Base-by-base conservation (phyloP, 2,797 vertebrate species). In the Taenioides sp. region DNA sequence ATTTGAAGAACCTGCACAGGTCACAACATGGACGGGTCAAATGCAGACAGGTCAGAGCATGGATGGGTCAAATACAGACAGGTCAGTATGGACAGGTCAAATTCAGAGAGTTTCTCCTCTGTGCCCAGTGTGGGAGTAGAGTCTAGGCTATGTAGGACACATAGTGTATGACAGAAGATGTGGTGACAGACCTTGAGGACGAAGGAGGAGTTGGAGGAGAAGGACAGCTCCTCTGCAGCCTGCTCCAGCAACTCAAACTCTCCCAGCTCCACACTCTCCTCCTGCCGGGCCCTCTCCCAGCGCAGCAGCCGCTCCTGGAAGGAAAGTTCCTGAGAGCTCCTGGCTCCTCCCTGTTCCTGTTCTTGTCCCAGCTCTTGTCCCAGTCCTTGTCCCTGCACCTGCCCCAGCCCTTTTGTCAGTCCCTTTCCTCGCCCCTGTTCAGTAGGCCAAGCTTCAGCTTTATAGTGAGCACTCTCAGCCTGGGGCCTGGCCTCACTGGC, bases 141-240 rank as follows among this genome's bases (percentile, higher is more conserved):
- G 16, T 49, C 47, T 49, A 49, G 14, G 17, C 50, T n/a, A 7
- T 52, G 50, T 52, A 9, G 50, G 4, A 52, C 20, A 54, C 20
- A 54, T 10, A 54, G 7, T 22, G 52, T 7, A 54, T 54, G 7
- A 54, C 7, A 54, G 52, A 54, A n/a, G 55, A 58, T 25, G 23
- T 58, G 55, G 22, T 62, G 18, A 12, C 40, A 47, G 40, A 92
- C 92, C 90, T 92, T 93, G 43, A 75, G 64, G 74, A 99, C 92
- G 82, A 99, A 97, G 1, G 98, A 99, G 18, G 97, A 98, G 93
- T 96, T 98, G 71, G 97, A 99, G 2, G 97, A 97, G 90, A 99
- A 98, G 67, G 98, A 99, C 57, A 98, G 91, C 87, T 99, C 98
- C 77, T 97, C 96, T 9, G 97, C 98, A n/a, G 95, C 98, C 84